phyloP scores from a whole-genome alignment of 2,797 vertebrate genomes.

The Hydrocynus forskahlii region DNA sequence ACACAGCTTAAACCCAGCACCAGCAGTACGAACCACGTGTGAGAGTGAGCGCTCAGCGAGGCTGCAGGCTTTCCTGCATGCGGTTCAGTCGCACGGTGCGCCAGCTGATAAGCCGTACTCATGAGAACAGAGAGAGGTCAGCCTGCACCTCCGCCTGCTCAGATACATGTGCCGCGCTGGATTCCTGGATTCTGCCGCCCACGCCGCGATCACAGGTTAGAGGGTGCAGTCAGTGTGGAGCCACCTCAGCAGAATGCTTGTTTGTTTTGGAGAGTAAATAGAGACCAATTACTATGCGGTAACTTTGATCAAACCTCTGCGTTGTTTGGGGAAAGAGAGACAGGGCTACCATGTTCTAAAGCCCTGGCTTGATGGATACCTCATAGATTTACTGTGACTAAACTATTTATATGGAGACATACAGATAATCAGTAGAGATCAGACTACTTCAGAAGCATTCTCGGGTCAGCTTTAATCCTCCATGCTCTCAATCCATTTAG shows the following conservation, averaged over 20 bases:
- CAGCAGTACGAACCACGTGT: not conserved
- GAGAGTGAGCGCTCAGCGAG: conserved; percentile 4
- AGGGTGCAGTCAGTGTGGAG: conserved; percentile 52
- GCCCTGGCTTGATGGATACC: conserved; percentile 5
- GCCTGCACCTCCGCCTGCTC: conserved; percentile 46
- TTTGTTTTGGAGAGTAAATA: conserved; percentile 69
- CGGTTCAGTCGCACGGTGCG: conserved; percentile 28
- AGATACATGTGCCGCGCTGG: conserved; percentile 49
- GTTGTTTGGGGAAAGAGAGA: conserved; percentile 36
- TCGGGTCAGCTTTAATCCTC: not conserved
- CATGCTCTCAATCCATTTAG: not conserved
- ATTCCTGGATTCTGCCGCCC: conserved; percentile 45
- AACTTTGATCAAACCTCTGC: conserved; percentile 65
- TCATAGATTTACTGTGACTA: conserved; percentile 9
- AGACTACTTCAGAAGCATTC: conserved; percentile 9
- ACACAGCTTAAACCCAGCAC: conserved; percentile 8
- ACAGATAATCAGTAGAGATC: not conserved
- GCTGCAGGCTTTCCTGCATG: conserved; percentile 27
- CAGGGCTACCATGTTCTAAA: conserved; percentile 10
- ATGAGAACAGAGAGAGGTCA: conserved; percentile 52
- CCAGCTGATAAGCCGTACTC: conserved; percentile 53
- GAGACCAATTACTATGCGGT: conserved; percentile 61
- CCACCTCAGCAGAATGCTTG: conserved; percentile 57
- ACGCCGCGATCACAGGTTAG: conserved; percentile 58
- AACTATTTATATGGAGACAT: not conserved